phyloP scores from a whole-genome alignment of 2,888 invertebrate species.

The Parapristionchus giblindavisi region DNA sequence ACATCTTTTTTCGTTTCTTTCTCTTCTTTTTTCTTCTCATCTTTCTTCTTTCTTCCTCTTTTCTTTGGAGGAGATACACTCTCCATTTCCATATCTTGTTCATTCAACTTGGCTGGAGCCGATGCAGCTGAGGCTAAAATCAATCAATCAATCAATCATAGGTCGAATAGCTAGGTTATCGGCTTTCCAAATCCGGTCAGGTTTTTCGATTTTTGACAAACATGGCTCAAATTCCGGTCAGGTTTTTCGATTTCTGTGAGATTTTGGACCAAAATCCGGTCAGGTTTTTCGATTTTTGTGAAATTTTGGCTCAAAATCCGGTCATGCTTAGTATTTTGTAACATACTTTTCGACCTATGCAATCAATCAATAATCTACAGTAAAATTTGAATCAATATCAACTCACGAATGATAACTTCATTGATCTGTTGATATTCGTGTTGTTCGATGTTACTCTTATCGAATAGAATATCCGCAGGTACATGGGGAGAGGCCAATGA shows the following conservation, averaged over 20 bases:
- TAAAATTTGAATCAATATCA: background rate
- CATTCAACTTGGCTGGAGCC: background rate
- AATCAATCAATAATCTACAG: background rate
- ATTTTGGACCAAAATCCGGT: background rate
- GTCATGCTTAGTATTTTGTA: too few relatives aligned
- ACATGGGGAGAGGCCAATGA: constrained; percentile 15
- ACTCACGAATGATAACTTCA: constrained; percentile 13
- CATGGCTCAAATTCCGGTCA: background rate
- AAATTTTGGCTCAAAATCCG: background rate
- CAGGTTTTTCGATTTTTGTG: background rate
- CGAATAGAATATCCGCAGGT: constrained; percentile 5
- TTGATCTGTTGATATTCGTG: background rate
- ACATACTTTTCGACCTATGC: background rate
- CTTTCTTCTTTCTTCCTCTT: background rate
- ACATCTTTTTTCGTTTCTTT: constrained; percentile 19
- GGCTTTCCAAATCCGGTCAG: background rate
- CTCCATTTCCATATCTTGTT: background rate
- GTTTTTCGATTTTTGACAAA: too few relatives aligned
- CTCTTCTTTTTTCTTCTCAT: constrained; percentile 38
- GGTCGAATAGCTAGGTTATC: background rate
- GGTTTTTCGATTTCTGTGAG: background rate
- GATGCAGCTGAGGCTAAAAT: constrained; percentile 13
- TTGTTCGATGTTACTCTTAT: background rate
- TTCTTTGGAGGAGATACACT: too few relatives aligned
- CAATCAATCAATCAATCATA: background rate